phyloP scores from a whole-genome alignment of 64 coral and sea anemone species.

The Stylophora pistillata region DNA sequence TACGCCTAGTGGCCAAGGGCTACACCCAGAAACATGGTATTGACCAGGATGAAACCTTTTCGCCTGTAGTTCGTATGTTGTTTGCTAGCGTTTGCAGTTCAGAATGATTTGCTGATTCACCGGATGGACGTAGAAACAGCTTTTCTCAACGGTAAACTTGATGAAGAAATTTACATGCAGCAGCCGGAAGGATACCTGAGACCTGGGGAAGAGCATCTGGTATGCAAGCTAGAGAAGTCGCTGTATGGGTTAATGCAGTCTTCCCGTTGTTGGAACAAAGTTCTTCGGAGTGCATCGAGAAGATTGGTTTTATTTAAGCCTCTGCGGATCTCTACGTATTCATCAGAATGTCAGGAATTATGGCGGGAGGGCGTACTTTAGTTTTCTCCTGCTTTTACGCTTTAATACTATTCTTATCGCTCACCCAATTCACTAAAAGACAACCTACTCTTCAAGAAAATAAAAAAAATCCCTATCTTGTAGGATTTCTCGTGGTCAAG shows the following conservation, averaged over 20 bases:
- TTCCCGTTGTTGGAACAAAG: slow-evolving; percentile 60
- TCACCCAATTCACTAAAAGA: no score
- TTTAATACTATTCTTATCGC: no score
- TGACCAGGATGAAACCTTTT: slow-evolving; percentile 60
- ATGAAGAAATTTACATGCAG: slow-evolving; percentile 51
- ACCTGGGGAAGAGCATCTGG: slow-evolving; percentile 18
- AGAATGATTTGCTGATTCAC: slow-evolving; percentile 41
- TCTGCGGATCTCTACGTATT: slow-evolving; percentile 61
- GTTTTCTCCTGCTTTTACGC: no score
- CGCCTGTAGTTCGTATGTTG: slow-evolving; percentile 32
- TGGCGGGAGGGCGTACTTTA: no score
- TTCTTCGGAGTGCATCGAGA: slow-evolving; percentile 38
- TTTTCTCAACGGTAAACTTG: slow-evolving; percentile 38
- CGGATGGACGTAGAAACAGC: slow-evolving; percentile 65
- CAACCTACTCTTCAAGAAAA: no score
- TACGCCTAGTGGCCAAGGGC: slow-evolving; percentile 49
- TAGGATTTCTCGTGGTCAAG: no score
- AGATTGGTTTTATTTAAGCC: slow-evolving; percentile 56
- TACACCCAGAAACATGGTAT: slow-evolving; percentile 58
- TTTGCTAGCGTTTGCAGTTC: slow-evolving; percentile 30
- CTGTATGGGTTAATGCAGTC: slow-evolving; percentile 52
- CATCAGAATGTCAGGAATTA: no score
- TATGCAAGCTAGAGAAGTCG: slow-evolving; percentile 1
- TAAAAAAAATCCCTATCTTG: no score
- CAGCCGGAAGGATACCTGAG: slow-evolving; percentile 32